phyloP scores from a whole-genome alignment of 2,888 invertebrate species.

The Dynastes maya region DNA sequence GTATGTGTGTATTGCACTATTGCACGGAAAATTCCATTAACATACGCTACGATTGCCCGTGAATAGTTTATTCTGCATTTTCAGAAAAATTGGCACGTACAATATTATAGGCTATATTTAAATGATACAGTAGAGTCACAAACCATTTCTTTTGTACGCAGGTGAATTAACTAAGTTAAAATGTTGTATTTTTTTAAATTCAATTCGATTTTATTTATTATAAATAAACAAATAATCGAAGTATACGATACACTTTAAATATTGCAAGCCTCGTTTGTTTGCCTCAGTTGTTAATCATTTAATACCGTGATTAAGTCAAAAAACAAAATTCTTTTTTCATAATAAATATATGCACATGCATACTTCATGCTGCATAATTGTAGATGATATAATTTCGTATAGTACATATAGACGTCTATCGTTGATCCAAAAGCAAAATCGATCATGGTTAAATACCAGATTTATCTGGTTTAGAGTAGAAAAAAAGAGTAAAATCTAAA shows the following conservation, averaged over 20 bases:
- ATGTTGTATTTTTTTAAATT: too few species aligned
- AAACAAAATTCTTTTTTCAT: slow-evolving; percentile 2
- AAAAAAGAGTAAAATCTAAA: slow-evolving; percentile 32
- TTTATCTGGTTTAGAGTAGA: slow-evolving; percentile 37
- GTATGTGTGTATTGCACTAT: neutral
- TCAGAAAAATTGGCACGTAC: slow-evolving; percentile 11
- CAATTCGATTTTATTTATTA: too few species aligned
- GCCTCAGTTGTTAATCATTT: too few species aligned
- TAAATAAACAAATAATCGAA: too few species aligned
- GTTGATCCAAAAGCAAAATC: slow-evolving; percentile 13
- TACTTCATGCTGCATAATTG: neutral
- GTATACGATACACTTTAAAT: too few species aligned
- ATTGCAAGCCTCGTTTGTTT: too few species aligned
- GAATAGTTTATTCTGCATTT: slow-evolving; percentile 9
- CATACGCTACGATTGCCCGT: neutral
- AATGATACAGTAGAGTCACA: neutral
- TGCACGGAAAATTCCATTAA: neutral
- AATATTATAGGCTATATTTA: neutral
- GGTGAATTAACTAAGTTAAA: too few species aligned
- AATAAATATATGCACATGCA: neutral
- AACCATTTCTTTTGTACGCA: neutral
- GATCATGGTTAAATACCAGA: slow-evolving; percentile 29
- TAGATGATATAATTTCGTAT: neutral
- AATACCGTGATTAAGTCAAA: neutral
- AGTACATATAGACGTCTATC: neutral